Evolutionary conservation across 2,888 invertebrate genomes (phyloP).

Genomic region (Strigamia maritima): DNA sequence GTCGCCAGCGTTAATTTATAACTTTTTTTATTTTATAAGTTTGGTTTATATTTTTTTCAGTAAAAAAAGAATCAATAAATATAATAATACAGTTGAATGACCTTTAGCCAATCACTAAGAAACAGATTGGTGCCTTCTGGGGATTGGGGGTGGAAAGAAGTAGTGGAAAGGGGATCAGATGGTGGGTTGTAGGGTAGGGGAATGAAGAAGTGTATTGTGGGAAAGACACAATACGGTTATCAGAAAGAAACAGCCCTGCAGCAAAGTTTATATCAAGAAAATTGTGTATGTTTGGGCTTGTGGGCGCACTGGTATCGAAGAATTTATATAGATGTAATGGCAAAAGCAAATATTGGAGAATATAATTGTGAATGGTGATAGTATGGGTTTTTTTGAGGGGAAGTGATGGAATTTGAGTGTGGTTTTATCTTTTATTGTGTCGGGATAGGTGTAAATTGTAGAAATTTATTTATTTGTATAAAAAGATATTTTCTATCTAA

Average conservation of each 20-base stretch:
- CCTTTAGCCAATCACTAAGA: constrained; percentile 24
- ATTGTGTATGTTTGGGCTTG: not conserved
- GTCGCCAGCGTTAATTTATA: not conserved
- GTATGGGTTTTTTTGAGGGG: no score
- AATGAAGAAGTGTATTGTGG: constrained; percentile 4
- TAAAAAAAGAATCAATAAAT: not conserved
- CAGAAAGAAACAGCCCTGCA: constrained; percentile 13
- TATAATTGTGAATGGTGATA: not conserved
- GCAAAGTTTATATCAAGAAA: constrained; percentile 3
- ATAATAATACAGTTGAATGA: constrained; percentile 22
- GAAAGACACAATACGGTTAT: constrained; percentile 26
- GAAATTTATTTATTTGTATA: no score
- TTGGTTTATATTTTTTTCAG: not conserved
- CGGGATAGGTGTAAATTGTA: no score
- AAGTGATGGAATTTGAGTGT: not conserved
- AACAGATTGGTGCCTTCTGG: constrained; percentile 20
- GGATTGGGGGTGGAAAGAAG: constrained; percentile 13
- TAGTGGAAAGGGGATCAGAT: not conserved
- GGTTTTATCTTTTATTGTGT: no score
- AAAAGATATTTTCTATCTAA: no score
- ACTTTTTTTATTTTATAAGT: not conserved
- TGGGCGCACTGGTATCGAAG: not conserved
- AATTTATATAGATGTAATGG: not conserved
- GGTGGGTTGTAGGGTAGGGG: not conserved
- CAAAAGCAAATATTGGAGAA: not conserved